Percentiles rank a stretch among this genome's conserved stretches.
Conservation (phyloP, 2,113 vertebrate species). For the Gobiocypris rarus region DNA sequence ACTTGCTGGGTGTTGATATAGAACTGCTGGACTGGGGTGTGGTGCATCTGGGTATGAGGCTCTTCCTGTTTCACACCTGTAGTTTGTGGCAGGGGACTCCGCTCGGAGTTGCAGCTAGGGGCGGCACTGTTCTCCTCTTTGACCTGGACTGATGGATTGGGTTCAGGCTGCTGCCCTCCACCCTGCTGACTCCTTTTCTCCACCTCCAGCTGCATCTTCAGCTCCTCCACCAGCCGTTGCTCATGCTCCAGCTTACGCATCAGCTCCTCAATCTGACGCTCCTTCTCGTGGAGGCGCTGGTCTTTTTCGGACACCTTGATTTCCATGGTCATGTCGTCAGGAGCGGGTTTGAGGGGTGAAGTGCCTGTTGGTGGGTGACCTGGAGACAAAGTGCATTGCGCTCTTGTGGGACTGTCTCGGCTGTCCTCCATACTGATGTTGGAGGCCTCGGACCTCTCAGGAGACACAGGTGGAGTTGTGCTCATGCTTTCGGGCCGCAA, state of each 20-base stretch:
- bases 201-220: constrained; percentile 96
- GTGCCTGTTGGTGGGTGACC: constrained; percentile 69
- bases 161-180: constrained; percentile 78
- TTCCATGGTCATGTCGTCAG: constrained; percentile 71
- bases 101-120: constrained; percentile 60
- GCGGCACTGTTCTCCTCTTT: constrained; percentile 66
- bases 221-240: constrained; percentile 92
- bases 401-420: constrained; percentile 79
- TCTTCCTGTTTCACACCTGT: constrained; percentile 68
- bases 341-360: constrained; percentile 66
- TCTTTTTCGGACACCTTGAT: constrained; percentile 82
- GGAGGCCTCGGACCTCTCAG: constrained; percentile 82
- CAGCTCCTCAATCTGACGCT: constrained; percentile 94
- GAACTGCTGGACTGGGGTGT: constrained; percentile 73
- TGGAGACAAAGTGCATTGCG: constrained; percentile 76
- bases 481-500: constrained; percentile 71
- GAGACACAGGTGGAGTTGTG: constrained; percentile 87
- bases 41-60: constrained; percentile 45
- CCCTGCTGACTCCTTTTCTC: constrained; percentile 84
- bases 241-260: constrained; percentile 96
- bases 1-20: constrained; percentile 77
- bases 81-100: constrained; percentile 51
- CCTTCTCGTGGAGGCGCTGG: constrained; percentile 95
- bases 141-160: constrained; percentile 54
- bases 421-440: constrained; percentile 81